A percentile compares a stretch with the other conserved stretches of the same genome.
Conservation (phyloP, 2,888 invertebrate genomes). For the Philopedon plagiatum region DNA sequence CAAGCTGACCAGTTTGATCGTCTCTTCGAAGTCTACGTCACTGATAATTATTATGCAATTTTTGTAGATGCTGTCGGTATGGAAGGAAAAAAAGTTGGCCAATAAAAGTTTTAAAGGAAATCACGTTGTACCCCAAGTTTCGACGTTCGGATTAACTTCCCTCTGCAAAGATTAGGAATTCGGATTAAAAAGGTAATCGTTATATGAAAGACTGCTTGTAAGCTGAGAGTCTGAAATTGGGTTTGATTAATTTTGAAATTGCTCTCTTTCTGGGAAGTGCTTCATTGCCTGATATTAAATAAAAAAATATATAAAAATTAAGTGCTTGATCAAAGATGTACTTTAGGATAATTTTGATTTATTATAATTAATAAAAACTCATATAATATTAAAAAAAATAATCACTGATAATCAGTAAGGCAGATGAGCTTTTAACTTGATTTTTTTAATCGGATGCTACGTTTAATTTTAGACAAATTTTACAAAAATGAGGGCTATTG, state of each 20-base stretch:
- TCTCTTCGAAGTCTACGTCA: not conserved
- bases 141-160: not conserved
- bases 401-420: too few species aligned
- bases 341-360: too few species aligned
- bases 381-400: too few species aligned
- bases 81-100: not conserved
- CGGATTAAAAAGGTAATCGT: not conserved
- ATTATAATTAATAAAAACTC: too few species aligned
- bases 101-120: not conserved
- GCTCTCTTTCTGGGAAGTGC: too few species aligned
- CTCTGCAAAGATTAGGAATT: constrained; percentile 2
- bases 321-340: too few species aligned
- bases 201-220: not conserved
- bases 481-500: not conserved
- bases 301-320: too few species aligned
- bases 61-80: not conserved
- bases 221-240: not conserved
- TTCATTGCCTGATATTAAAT: too few species aligned
- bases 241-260: not conserved
- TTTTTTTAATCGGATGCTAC: too few species aligned
- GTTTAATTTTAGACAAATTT: not conserved
- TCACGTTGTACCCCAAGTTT: not conserved
- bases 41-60: too few species aligned
- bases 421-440: too few species aligned
- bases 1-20: too few species aligned